Base-by-base conservation (phyloP, 1,140 invertebrate genomes). In the Leucophenga varia region DNA sequence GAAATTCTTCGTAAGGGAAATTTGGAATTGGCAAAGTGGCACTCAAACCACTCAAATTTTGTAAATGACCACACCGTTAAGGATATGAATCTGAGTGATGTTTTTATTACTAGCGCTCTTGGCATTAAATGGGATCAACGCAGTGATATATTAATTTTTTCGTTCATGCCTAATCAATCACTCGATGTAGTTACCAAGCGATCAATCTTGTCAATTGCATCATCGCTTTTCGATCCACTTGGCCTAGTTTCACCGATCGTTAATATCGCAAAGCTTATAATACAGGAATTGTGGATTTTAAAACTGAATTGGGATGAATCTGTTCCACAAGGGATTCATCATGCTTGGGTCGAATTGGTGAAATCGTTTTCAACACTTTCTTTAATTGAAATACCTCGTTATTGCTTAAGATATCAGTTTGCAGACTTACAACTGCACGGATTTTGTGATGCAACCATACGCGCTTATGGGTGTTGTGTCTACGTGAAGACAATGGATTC, bases 251-350 rank as follows among this genome's bases (percentile, higher is more conserved):
- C n/a, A n/a, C n/a, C n/a, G n/a, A n/a, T n/a, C 18, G 5, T 45
- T 13, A 16, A 35, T 7, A 10, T 14, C 5, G 43, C 17, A 21
- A 45, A 45, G 19, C 17, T 43, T n/a, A 4, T 43, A 3, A 12
- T 43, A 12, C 12, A 43, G 13, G 41, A 43, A n/a, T 30, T 45
- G 14, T 45, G 43, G 43, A 13, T 45, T 13, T 12, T 19, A 3
- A 47, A 47, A 31, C 7, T 38, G 3, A 16, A 40, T 18, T 47
- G 35, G 25, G 45, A 47, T 28, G 45, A 31, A 22, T 28, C 35
- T 28, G n/a, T 31, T 20, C 36, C 45, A 16, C 31, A 35, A 13
- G 18, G 2, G 5, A 3, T 39, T 3, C 8, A 31, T 8, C 6
- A 25, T 3, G 36, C 16, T n/a, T 39, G 45, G 45, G 3, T 14